phyloP scores from a whole-genome alignment of 2,113 vertebrate species.

The Seriola aureovittata region DNA sequence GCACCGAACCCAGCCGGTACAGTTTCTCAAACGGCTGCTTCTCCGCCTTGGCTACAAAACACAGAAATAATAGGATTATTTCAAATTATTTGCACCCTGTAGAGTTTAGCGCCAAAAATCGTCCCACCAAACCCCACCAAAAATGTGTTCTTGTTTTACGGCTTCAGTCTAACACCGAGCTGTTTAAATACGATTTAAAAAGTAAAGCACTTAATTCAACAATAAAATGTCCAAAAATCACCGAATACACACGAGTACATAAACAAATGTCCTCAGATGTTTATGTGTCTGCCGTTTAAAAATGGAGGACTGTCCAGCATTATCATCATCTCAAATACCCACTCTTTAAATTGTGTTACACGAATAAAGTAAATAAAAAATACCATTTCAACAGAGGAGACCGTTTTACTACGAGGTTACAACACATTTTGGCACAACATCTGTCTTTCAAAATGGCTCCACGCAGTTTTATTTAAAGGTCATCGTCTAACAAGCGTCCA shows the following conservation, averaged over 20 bases:
- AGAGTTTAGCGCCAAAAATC: conserved; percentile 20
- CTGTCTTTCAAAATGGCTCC: conserved; percentile 15
- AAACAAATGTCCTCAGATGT: neutral
- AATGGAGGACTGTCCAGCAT: conserved; percentile 15
- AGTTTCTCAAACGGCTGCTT: conserved; percentile 92
- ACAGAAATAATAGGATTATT: neutral
- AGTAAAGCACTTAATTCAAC: too few relatives aligned
- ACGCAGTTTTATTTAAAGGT: neutral
- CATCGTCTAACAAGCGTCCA: neutral
- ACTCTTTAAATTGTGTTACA: neutral
- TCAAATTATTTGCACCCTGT: neutral
- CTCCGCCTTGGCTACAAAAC: conserved; percentile 87
- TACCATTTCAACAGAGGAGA: neutral
- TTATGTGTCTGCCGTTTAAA: conserved; percentile 32
- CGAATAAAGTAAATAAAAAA: neutral
- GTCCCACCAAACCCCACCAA: neutral
- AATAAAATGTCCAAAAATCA: neutral
- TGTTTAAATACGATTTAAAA: neutral
- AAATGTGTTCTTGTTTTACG: too few relatives aligned
- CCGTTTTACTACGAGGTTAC: neutral
- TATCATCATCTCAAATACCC: neutral
- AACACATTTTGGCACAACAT: neutral
- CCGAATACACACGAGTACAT: neutral
- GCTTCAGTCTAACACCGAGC: too few relatives aligned
- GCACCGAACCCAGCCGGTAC: conserved; percentile 91